Evolutionary conservation across 2,888 invertebrate species (phyloP).

Genomic region (Philhelius pedissequus): DNA sequence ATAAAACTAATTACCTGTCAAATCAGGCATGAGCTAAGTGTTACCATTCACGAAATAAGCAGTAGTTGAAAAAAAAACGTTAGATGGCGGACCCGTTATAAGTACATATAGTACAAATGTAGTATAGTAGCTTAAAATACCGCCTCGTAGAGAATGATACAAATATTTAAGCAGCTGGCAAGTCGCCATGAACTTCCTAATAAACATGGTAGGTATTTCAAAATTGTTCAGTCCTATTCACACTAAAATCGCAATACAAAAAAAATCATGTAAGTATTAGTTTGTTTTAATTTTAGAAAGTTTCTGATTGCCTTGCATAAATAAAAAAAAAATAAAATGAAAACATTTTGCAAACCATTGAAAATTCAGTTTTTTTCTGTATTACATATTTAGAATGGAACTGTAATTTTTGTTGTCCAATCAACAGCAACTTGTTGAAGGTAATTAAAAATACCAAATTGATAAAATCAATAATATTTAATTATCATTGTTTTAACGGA

Average conservation of each 20-base stretch:
- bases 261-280: conserved; percentile 24
- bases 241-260: conserved; percentile 49
- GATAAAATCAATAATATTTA: no score
- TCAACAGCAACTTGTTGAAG: background rate
- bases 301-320: conserved; percentile 28
- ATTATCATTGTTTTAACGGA: no score
- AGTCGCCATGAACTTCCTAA: conserved; percentile 61
- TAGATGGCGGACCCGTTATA: no score
- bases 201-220: conserved; percentile 65
- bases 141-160: conserved; percentile 16
- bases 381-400: background rate
- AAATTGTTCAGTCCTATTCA: conserved; percentile 50
- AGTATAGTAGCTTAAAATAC: background rate
- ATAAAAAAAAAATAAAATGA: background rate
- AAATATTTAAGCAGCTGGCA: conserved; percentile 48
- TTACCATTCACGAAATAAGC: no score
- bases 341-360: background rate
- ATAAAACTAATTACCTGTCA: no score
- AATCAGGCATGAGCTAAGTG: no score
- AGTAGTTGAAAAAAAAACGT: no score
- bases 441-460: background rate
- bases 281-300: conserved; percentile 43
- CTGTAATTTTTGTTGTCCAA: background rate
- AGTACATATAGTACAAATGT: no score
- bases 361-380: background rate